phyloP scores from a whole-genome alignment of 2,888 invertebrate genomes.

The Plemyria rubiginata region DNA sequence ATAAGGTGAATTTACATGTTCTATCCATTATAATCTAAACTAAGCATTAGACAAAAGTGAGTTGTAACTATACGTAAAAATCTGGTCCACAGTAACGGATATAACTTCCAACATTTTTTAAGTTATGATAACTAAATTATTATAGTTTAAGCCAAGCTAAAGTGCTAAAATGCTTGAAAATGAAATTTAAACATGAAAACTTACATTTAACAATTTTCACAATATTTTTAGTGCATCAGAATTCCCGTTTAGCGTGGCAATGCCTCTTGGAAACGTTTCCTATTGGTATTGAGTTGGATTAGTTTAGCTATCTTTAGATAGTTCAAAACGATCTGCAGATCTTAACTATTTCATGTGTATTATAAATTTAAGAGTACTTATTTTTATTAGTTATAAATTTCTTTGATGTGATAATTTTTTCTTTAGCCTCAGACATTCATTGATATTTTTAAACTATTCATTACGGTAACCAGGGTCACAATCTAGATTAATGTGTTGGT shows the following conservation, averaged over 20 bases:
- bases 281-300: too few species aligned
- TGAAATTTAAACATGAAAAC: not conserved
- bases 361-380: too few species aligned
- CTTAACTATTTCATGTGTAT: too few species aligned
- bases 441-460: not conserved
- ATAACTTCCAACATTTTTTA: not conserved
- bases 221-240: not conserved
- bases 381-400: too few species aligned
- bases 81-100: conserved; percentile 15
- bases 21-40: not conserved
- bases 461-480: not conserved
- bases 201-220: not conserved
- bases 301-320: too few species aligned
- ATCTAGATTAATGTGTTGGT: not conserved
- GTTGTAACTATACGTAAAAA: not conserved
- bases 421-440: not conserved
- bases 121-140: not conserved
- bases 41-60: conserved; percentile 1
- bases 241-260: not conserved
- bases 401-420: too few species aligned
- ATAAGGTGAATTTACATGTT: not conserved
- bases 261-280: not conserved
- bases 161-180: not conserved
- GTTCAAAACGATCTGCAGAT: too few species aligned
- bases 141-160: conserved; percentile 11